These are phyloP conservation scores for Bagarius yarrelli DNA, from an alignment of 2,113 vertebrate species.

Conservation along the genomic window DNA sequence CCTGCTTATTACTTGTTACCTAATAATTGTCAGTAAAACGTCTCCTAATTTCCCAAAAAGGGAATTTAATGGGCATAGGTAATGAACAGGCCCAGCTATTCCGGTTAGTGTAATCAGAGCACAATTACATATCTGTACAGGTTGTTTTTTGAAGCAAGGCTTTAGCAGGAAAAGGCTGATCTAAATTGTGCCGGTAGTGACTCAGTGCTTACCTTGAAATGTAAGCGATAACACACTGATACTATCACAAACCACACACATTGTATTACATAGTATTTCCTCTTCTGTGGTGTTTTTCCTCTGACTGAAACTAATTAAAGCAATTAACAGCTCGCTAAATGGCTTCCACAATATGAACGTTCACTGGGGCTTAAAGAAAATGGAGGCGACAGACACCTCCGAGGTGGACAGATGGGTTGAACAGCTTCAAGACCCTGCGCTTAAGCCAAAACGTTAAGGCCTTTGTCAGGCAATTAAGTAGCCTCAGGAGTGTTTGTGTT, in stretches of 20 bases:
- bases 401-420: constrained; percentile 14
- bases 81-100: background rate
- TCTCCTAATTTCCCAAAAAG: background rate
- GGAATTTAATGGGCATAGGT: background rate
- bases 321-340: constrained; percentile 37
- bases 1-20: background rate
- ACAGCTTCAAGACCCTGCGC: constrained; percentile 23
- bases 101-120: background rate
- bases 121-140: constrained; percentile 36
- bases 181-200: constrained; percentile 36
- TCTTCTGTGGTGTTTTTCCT: background rate
- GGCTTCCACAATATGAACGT: constrained; percentile 11
- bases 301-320: constrained; percentile 23
- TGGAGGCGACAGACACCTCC: constrained; percentile 6
- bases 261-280: background rate
- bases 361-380: constrained; percentile 8
- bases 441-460: constrained; percentile 37
- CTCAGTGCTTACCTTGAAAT: constrained; percentile 44
- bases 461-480: constrained; percentile 39
- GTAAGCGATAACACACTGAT: constrained; percentile 20
- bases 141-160: constrained; percentile 9
- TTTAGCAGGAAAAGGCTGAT: constrained; percentile 29
- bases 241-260: constrained; percentile 37
- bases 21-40: background rate
- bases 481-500: constrained; percentile 42